These are phyloP conservation scores for Papilio machaon DNA, from an alignment of 1,140 invertebrate genomes.

Conservation along the genomic window DNA sequence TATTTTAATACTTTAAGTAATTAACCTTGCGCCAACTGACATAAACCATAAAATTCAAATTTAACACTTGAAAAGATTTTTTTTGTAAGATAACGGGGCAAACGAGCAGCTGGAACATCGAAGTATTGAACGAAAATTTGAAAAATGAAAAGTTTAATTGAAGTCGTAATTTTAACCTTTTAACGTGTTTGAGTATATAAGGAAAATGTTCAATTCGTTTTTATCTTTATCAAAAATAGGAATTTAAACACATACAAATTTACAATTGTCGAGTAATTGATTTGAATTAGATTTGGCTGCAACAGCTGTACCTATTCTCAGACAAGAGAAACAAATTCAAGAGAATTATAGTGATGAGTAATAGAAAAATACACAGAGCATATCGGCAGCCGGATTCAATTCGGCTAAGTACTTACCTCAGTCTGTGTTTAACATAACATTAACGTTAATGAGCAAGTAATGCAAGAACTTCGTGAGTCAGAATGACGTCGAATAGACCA, in stretches of 20 bases:
- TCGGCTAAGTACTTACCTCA: slow-evolving; percentile 24
- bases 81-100: too few species aligned
- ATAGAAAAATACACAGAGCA: slow-evolving; percentile 17
- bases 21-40: not conserved
- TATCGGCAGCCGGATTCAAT: slow-evolving; percentile 3
- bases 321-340: not conserved
- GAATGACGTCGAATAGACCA: not conserved
- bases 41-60: not conserved
- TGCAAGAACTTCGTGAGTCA: slow-evolving; percentile 10
- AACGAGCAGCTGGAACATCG: too few species aligned
- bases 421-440: not conserved
- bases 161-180: not conserved
- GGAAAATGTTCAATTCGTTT: not conserved
- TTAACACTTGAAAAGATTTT: too few species aligned
- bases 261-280: not conserved
- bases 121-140: too few species aligned
- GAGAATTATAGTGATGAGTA: not conserved
- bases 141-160: not conserved
- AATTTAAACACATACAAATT: not conserved
- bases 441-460: not conserved
- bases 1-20: not conserved
- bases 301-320: not conserved
- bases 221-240: not conserved
- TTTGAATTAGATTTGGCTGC: slow-evolving; percentile 7
- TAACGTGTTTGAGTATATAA: not conserved